A percentile compares a stretch with the other conserved stretches of the same genome.
Conservation (phyloP, 2,113 vertebrate genomes). For the Barbus barbus region DNA sequence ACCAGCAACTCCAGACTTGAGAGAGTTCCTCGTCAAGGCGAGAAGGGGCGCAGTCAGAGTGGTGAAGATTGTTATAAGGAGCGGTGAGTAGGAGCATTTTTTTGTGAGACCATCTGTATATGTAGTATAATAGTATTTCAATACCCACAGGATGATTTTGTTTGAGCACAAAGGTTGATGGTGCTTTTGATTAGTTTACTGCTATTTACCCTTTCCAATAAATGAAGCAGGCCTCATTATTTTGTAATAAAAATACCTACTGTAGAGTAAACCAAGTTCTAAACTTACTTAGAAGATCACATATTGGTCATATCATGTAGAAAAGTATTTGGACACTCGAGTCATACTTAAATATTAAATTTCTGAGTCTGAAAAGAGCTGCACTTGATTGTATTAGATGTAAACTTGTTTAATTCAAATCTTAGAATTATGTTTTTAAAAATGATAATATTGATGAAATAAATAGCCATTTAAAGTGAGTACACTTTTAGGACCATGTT, state of each 20-base stretch:
- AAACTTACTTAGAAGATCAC: not conserved
- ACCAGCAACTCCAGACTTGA: conserved; percentile 89
- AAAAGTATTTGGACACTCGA: no score
- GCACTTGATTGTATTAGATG: no score
- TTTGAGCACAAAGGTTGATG: not conserved
- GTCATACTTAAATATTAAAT: no score
- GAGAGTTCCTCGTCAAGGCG: conserved; percentile 91
- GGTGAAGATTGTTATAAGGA: conserved; percentile 93
- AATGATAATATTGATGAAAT: no score
- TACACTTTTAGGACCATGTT: no score
- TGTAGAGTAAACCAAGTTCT: not conserved
- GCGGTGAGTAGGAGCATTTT: conserved; percentile 79
- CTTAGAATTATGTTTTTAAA: no score
- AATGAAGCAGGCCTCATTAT: not conserved
- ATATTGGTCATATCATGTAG: not conserved
- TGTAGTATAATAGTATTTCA: not conserved
- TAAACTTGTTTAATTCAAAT: no score
- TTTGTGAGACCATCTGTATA: not conserved
- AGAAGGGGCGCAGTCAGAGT: conserved; percentile 87
- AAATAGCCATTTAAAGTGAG: no score
- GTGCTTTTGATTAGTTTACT: not conserved
- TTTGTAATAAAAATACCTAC: not conserved
- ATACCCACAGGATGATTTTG: not conserved
- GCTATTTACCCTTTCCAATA: not conserved
- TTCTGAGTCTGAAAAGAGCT: no score